Evolutionary conservation across 1,140 invertebrate species (phyloP).

Genomic region (Papilio aristodemus): DNA sequence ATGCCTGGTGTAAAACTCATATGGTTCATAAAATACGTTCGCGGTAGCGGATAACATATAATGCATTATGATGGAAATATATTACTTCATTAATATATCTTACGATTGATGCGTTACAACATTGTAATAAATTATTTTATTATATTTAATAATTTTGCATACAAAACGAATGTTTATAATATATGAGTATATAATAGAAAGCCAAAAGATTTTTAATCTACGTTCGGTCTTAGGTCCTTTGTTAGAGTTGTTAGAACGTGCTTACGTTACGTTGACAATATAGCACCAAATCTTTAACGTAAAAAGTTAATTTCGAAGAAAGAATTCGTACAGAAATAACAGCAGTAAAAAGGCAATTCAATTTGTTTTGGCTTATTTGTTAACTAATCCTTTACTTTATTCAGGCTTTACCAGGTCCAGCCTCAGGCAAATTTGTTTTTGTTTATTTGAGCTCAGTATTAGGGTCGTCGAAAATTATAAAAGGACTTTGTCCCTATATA

Average conservation of each 20-base stretch:
- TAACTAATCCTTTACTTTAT: slow-evolving; percentile 34
- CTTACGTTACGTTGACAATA: no score
- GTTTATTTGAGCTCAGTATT: slow-evolving; percentile 31
- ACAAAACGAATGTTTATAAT: no score
- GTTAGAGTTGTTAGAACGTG: not conserved
- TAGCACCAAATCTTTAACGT: not conserved
- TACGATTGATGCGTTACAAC: not conserved
- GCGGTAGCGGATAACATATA: slow-evolving; percentile 1
- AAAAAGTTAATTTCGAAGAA: slow-evolving; percentile 32
- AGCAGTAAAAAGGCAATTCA: slow-evolving; percentile 32
- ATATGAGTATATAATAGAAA: not conserved
- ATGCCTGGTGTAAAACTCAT: slow-evolving; percentile 10
- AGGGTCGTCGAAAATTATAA: slow-evolving; percentile 26
- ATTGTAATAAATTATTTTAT: not conserved
- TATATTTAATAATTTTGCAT: not conserved
- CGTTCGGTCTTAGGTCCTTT: not conserved
- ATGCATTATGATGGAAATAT: slow-evolving; percentile 7
- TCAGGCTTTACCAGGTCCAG: slow-evolving; percentile 29
- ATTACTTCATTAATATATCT: slow-evolving; percentile 11
- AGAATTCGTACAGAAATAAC: slow-evolving; percentile 28
- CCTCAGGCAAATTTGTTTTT: slow-evolving; percentile 33
- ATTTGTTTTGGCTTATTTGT: slow-evolving; percentile 35
- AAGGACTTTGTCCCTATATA: slow-evolving; percentile 19
- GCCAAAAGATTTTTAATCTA: not conserved
- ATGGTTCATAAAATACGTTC: slow-evolving; percentile 6